These are phyloP conservation scores for Varanus salvator DNA, from an alignment of 2,113 vertebrate genomes.

Conservation along the genomic window DNA sequence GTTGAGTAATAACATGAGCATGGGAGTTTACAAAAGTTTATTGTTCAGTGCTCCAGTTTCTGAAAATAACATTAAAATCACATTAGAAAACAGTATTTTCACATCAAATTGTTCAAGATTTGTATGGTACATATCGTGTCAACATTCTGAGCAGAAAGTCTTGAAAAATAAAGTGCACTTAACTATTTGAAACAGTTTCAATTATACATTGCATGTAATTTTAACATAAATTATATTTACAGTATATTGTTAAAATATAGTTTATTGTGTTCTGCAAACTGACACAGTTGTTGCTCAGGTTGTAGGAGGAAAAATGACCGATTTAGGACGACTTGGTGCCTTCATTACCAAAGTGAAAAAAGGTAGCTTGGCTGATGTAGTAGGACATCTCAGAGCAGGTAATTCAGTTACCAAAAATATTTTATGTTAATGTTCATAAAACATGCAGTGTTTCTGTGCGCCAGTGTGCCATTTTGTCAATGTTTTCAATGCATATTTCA, in stretches of 20 bases:
- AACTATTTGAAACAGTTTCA: not conserved
- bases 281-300: conserved; percentile 80
- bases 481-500: not conserved
- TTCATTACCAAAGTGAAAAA: conserved; percentile 99
- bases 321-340: conserved; percentile 94
- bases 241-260: not conserved
- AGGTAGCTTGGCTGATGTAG: conserved; percentile 96
- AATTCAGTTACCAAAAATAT: conserved; percentile 33
- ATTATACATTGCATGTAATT: not conserved
- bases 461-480: not conserved
- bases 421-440: not conserved
- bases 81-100: not conserved
- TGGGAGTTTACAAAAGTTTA: not conserved
- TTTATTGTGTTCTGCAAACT: conserved; percentile 42
- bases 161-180: not conserved
- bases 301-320: conserved; percentile 97
- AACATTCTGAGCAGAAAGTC: not conserved
- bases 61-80: not conserved
- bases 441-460: not conserved
- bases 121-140: not conserved
- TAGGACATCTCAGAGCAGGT: conserved; percentile 98
- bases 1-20: not conserved
- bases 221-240: too few relatives aligned
- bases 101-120: not conserved
- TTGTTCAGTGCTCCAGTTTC: not conserved